These are phyloP conservation scores for Suncus etruscus DNA, from an alignment of 2,113 vertebrate species.

Conservation along the genomic window DNA sequence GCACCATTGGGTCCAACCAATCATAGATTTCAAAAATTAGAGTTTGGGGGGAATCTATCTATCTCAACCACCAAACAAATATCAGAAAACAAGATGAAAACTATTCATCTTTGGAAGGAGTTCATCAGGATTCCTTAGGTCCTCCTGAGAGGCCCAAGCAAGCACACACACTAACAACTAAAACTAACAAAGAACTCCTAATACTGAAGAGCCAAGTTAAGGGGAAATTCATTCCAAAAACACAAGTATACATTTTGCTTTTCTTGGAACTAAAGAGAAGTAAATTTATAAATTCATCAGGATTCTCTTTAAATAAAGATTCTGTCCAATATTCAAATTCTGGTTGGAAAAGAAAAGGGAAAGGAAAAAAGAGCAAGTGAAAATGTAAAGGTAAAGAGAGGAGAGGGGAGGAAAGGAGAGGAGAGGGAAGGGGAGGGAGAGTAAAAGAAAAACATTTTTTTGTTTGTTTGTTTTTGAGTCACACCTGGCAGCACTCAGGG, in stretches of 20 bases:
- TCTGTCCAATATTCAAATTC: conserved; percentile 18
- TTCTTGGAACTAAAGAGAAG: conserved; percentile 11
- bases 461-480: too few species aligned
- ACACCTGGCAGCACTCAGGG: too few species aligned
- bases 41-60: conserved; percentile 17
- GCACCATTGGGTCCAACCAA: neutral
- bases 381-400: neutral
- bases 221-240: conserved; percentile 17
- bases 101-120: conserved; percentile 32
- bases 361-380: neutral
- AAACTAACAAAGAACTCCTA: neutral
- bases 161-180: neutral
- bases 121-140: neutral
- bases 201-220: neutral
- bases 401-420: too few species aligned
- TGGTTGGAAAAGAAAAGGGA: neutral
- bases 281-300: conserved; percentile 1
- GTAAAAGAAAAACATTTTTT: too few species aligned
- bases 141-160: neutral
- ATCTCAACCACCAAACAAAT: conserved; percentile 29
- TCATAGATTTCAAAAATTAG: neutral
- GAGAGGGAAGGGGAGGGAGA: too few species aligned
- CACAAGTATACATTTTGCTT: neutral
- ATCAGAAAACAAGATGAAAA: neutral
- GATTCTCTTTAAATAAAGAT: conserved; percentile 16